Conservation (phyloP, 2,888 invertebrate genomes). For the Pachycephus smyrnensis region DNA sequence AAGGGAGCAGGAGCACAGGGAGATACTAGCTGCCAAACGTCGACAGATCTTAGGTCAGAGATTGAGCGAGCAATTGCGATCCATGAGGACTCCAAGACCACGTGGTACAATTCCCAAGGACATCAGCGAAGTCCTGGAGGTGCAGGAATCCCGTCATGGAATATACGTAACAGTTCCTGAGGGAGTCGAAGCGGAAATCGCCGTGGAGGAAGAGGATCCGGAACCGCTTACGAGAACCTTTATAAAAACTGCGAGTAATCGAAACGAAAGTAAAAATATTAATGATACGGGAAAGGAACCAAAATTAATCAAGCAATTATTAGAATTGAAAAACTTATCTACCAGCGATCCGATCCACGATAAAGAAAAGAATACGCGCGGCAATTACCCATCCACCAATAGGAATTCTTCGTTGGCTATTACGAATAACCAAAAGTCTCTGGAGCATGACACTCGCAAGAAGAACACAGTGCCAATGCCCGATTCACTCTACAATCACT, state of each 20-base stretch:
- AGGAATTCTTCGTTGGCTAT: conserved; percentile 11
- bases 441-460: conserved; percentile 65
- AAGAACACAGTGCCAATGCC: conserved; percentile 73
- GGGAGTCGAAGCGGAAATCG: conserved; percentile 23
- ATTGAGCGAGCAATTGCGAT: conserved; percentile 41
- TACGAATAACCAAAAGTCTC: conserved; percentile 47
- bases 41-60: conserved; percentile 72
- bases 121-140: conserved; percentile 47
- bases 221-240: conserved; percentile 8
- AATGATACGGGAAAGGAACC: conserved; percentile 2
- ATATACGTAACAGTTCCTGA: conserved; percentile 46
- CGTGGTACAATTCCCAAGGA: conserved; percentile 27
- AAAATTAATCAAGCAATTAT: not conserved
- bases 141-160: conserved; percentile 53
- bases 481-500: conserved; percentile 75
- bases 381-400: conserved; percentile 2
- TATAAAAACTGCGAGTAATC: not conserved
- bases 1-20: conserved; percentile 55
- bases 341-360: conserved; percentile 2
- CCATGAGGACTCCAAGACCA: conserved; percentile 27
- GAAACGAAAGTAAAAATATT: not conserved
- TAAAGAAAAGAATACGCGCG: conserved; percentile 6
- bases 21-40: conserved; percentile 73
- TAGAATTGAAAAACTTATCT: not conserved
- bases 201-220: conserved; percentile 22